These are phyloP conservation scores for Dryobates pubescens DNA, from an alignment of 2,797 vertebrate genomes.

Conservation along the genomic window DNA sequence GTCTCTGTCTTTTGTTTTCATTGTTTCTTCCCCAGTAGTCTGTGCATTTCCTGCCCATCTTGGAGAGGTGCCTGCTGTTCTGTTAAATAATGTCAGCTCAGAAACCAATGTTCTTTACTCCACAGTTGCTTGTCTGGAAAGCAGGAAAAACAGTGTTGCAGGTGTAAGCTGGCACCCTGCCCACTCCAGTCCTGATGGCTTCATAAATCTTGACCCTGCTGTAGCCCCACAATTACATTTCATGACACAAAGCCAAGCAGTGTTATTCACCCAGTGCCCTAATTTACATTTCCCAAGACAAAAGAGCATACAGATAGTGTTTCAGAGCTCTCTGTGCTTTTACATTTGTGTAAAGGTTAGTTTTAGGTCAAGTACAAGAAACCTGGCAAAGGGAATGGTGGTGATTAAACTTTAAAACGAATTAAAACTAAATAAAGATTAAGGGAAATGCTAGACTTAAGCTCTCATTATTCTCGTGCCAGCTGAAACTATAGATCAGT, in stretches of 20 bases:
- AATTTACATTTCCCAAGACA: slow-evolving; percentile 77
- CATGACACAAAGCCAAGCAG: slow-evolving; percentile 74
- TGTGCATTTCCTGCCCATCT: neutral
- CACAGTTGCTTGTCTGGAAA: slow-evolving; percentile 23
- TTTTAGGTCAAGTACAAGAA: slow-evolving; percentile 73
- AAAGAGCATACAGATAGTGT: slow-evolving; percentile 72
- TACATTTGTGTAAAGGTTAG: slow-evolving; percentile 69
- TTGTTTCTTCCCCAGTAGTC: neutral
- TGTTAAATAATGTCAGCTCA: slow-evolving; percentile 25
- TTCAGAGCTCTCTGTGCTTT: slow-evolving; percentile 69
- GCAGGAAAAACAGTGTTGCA: slow-evolving; percentile 36
- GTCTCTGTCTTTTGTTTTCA: neutral
- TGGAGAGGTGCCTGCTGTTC: neutral
- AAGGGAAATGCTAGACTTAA: slow-evolving; percentile 56
- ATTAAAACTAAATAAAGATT: slow-evolving; percentile 70
- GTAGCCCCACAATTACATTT: slow-evolving; percentile 69
- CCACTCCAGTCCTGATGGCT: slow-evolving; percentile 64
- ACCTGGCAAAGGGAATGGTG: slow-evolving; percentile 39
- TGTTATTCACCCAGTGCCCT: slow-evolving; percentile 70
- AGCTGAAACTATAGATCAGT: slow-evolving; percentile 62
- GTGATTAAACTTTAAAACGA: slow-evolving; percentile 68
- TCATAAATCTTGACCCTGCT: slow-evolving; percentile 77
- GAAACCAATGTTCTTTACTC: slow-evolving; percentile 14
- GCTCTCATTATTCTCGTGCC: slow-evolving; percentile 65
- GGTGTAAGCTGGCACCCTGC: slow-evolving; percentile 71